Evolutionary conservation across 2,797 vertebrate genomes (phyloP), one percentile per base, ranked within the genome.

Genomic region (Pipistrellus pygmaeus): DNA sequence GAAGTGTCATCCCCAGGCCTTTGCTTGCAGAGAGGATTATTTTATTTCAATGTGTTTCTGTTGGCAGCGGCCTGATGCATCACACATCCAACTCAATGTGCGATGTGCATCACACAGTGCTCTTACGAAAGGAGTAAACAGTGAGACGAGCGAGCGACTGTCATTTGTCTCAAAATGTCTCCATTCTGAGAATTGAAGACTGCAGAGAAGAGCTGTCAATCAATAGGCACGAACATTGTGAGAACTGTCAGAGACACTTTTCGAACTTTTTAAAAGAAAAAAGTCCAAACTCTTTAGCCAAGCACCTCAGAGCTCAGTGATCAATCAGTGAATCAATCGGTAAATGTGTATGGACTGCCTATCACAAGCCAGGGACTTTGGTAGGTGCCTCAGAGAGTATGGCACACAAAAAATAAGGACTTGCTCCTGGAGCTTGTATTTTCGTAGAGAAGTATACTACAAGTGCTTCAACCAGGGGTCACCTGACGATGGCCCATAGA

Each of bases 161-260:
- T 96, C 96, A 82, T 96, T 97, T 93, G 75, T 95, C 88, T 96
- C 94, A 91, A 95, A 97, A 95, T 93, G 97, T 95, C 96, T 96
- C 90, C 97, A 95, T 96, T 95, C 96, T 86, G 96, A 97, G 96
- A 93, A 86, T 27, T 88, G 38, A 91, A 97, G 92, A 81, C 94
- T 96, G 89, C 62, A 55, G 96, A 88, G 51, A 96, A 85, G 96
- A 85, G 71, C 90, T 96, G 94, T 96, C 97, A 97, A 72, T 97
- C 95, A 95, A 23, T 20, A 93, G 69, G 88, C 78, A 51, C 0
- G 68, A 92, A 93, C 84, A 88, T 68, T 85, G 93, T 72, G 93
- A 86, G 92, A 93, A 76, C 93, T 96, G 94, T 90, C 90, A 95
- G 91, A 57, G 82, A 73, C 5, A 83, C 53, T 96, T 90, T 55